These are phyloP conservation scores for Ailurus styani DNA, from an alignment of 2,113 vertebrate genomes.

Conservation along the genomic window DNA sequence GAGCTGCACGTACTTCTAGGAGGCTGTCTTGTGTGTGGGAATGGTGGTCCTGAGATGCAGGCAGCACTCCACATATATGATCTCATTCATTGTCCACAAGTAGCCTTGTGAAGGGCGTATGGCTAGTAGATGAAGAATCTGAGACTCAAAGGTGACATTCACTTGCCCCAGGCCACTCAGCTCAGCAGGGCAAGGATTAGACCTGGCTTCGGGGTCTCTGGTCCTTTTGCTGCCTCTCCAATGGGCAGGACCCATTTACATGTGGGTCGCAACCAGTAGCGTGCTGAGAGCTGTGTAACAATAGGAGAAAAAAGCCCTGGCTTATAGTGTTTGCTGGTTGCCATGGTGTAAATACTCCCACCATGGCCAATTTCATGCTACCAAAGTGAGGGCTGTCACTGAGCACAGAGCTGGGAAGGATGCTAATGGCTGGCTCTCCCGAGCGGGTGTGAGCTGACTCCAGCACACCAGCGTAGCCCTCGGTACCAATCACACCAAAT, in stretches of 20 bases:
- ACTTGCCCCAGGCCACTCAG: background rate
- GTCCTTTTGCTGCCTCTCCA: background rate
- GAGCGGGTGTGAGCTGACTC: background rate
- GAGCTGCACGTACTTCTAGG: background rate
- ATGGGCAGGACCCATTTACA: background rate
- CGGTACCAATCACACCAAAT: background rate
- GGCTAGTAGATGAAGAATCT: background rate
- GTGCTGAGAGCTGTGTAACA: background rate
- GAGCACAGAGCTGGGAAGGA: background rate
- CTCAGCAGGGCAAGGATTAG: background rate
- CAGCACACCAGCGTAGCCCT: background rate
- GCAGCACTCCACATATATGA: rapidly evolving
- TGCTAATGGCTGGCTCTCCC: background rate
- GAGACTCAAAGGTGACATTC: background rate
- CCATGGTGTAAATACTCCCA: background rate
- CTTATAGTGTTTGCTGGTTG: background rate
- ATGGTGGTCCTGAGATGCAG: background rate
- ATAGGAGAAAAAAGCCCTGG: background rate
- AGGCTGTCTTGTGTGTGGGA: rapidly evolving
- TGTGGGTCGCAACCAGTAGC: background rate
- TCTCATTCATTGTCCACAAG: background rate
- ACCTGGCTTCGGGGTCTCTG: background rate
- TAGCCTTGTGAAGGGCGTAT: background rate
- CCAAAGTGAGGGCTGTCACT: background rate
- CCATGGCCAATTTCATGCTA: background rate